These are phyloP conservation scores for Dasysyrphus tricinctus DNA, from an alignment of 2,888 invertebrate species.

Conservation along the genomic window DNA sequence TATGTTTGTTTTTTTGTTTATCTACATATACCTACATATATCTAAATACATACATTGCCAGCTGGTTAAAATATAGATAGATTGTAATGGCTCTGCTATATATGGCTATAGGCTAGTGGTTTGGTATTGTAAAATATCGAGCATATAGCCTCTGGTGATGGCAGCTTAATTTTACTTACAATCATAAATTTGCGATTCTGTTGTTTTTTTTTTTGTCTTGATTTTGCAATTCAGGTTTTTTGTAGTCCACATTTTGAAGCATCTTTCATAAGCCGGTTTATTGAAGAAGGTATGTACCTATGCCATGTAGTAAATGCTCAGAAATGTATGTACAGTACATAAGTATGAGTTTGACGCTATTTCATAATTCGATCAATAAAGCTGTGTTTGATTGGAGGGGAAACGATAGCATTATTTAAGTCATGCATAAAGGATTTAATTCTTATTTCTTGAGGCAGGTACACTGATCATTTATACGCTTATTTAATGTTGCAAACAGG, in stretches of 20 bases:
- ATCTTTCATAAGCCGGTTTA: slow-evolving; percentile 30
- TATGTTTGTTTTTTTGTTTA: slow-evolving; percentile 6
- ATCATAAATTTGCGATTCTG: not conserved
- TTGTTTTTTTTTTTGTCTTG: not conserved
- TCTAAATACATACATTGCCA: not conserved
- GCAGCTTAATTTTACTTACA: not conserved
- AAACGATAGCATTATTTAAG: not conserved
- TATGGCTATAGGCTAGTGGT: no score
- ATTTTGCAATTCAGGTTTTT: slow-evolving; percentile 27
- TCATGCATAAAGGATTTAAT: slow-evolving; percentile 10
- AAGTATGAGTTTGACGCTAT: slow-evolving; percentile 7
- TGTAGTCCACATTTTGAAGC: slow-evolving; percentile 11
- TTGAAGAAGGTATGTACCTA: not conserved
- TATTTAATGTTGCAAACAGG: not conserved
- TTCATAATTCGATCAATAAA: slow-evolving; percentile 18
- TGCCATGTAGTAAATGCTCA: not conserved
- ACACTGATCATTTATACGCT: not conserved
- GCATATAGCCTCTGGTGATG: not conserved
- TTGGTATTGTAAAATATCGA: not conserved
- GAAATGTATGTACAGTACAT: not conserved
- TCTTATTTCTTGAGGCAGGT: slow-evolving; percentile 42
- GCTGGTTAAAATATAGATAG: not conserved
- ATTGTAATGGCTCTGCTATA: not conserved
- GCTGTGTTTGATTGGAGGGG: slow-evolving; percentile 5
- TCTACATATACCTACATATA: no score